Percentiles rank a stretch among this genome's conserved stretches.
These are phyloP conservation scores for Pollicipes pollicipes DNA, from an alignment of 1,140 invertebrate genomes.

Conservation along the genomic window DNA sequence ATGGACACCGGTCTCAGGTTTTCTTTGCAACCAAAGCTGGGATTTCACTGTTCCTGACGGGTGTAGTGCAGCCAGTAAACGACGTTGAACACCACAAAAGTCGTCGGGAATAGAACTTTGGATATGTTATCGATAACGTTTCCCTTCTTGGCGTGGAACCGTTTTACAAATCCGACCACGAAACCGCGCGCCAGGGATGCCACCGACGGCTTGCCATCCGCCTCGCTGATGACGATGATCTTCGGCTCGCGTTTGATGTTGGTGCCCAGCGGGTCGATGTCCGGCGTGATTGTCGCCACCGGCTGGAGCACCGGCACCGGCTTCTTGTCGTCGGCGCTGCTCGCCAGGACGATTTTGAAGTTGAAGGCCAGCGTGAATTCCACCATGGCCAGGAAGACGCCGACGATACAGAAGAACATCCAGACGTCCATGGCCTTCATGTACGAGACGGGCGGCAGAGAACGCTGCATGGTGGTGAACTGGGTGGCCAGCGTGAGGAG, in stretches of 20 bases:
- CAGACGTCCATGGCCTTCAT: conserved; percentile 35
- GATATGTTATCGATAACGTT: background rate
- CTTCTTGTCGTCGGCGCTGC: background rate
- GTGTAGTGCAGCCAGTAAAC: background rate
- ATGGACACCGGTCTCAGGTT: too few relatives aligned
- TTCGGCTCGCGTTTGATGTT: background rate
- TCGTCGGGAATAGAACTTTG: background rate
- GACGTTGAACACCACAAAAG: background rate
- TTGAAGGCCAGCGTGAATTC: conserved; percentile 47
- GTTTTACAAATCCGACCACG: background rate
- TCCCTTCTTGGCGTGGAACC: background rate
- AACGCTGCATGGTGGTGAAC: conserved; percentile 31
- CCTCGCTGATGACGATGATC: background rate
- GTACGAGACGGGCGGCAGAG: conserved; percentile 34
- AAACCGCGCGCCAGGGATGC: background rate
- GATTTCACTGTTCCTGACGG: too few relatives aligned
- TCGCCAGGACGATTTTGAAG: conserved; percentile 13
- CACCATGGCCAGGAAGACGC: conserved; percentile 48
- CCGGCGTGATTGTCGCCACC: background rate
- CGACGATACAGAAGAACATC: conserved; percentile 45
- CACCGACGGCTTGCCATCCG: background rate
- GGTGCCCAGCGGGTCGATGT: background rate
- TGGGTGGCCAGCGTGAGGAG: conserved; percentile 17
- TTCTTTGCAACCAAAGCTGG: too few relatives aligned
- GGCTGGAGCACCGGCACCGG: background rate